Conservation (phyloP, 2,113 vertebrate species). For the Pterocles gutturalis region DNA sequence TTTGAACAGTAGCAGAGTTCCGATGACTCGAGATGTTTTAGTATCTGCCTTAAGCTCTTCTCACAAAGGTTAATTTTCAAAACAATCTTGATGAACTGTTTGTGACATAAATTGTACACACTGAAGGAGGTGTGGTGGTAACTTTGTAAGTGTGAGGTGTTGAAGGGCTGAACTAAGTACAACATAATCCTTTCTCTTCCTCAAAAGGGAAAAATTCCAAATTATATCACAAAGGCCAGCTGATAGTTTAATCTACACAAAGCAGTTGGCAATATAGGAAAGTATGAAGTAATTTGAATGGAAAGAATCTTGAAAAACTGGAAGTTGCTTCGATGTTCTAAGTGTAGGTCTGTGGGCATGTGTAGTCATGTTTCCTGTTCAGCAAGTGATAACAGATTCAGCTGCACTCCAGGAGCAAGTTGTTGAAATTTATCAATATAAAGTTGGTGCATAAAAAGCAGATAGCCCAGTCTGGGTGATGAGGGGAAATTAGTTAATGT, state of each 20-base stretch:
- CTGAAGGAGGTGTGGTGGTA: not conserved
- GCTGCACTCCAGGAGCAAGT: not conserved
- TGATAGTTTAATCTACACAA: not conserved
- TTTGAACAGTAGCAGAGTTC: not conserved
- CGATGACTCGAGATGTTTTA: not conserved
- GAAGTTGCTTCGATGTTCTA: not conserved
- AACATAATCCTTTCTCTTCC: not conserved
- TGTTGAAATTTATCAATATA: not conserved
- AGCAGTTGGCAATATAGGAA: not conserved
- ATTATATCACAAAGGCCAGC: not conserved
- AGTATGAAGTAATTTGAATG: not conserved
- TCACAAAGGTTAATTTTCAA: not conserved
- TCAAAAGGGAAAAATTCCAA: not conserved
- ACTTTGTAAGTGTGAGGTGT: not conserved
- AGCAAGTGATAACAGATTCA: not conserved
- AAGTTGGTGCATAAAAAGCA: not conserved
- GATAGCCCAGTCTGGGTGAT: not conserved
- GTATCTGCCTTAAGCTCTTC: not conserved
- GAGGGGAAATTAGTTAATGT: not conserved
- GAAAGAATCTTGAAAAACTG: not conserved
- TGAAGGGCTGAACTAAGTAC: not conserved
- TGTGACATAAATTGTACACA: accelerated
- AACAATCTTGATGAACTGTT: not conserved
- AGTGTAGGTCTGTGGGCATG: not conserved
- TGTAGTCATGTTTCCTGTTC: not conserved